Percentiles rank a stretch among this genome's conserved stretches.
These are phyloP conservation scores for Agrypnus murinus DNA, from an alignment of 2,888 invertebrate species.

Conservation along the genomic window DNA sequence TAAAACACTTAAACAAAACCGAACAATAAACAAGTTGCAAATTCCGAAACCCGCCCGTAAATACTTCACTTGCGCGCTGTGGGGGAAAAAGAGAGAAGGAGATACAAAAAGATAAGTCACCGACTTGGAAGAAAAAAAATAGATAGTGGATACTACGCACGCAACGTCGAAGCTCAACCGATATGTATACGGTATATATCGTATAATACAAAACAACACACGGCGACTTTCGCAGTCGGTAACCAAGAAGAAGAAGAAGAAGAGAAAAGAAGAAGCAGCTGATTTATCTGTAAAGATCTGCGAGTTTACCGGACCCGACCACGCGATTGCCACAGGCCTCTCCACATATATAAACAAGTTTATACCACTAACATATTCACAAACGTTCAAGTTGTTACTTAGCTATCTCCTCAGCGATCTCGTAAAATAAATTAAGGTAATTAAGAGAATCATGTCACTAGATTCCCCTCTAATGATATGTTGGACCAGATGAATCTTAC, in stretches of 20 bases:
- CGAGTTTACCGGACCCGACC: constrained; percentile 57
- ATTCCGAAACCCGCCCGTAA: constrained; percentile 53
- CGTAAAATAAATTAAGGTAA: constrained; percentile 71
- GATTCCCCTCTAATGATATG: constrained; percentile 71
- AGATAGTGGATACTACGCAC: constrained; percentile 54
- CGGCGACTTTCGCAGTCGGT: constrained; percentile 34
- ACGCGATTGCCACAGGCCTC: constrained; percentile 60
- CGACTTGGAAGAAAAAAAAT: constrained; percentile 46
- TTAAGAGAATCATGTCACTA: constrained; percentile 72
- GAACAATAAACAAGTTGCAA: constrained; percentile 56
- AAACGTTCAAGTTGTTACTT: constrained; percentile 66
- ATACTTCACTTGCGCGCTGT: constrained; percentile 41
- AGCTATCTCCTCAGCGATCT: constrained; percentile 67
- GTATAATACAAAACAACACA: constrained; percentile 30
- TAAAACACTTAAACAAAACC: constrained; percentile 58
- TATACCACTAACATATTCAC: constrained; percentile 66
- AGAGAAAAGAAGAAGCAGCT: constrained; percentile 56
- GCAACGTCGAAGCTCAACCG: constrained; percentile 46
- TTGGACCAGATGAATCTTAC: constrained; percentile 66
- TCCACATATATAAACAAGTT: constrained; percentile 65
- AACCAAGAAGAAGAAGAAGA: constrained; percentile 51
- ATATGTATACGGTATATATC: no score
- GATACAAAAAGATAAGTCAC: constrained; percentile 52
- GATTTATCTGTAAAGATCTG: constrained; percentile 60
- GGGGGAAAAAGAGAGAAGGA: constrained; percentile 3